Conservation (phyloP, 2,888 invertebrate species). For the Rotaria macrura region DNA sequence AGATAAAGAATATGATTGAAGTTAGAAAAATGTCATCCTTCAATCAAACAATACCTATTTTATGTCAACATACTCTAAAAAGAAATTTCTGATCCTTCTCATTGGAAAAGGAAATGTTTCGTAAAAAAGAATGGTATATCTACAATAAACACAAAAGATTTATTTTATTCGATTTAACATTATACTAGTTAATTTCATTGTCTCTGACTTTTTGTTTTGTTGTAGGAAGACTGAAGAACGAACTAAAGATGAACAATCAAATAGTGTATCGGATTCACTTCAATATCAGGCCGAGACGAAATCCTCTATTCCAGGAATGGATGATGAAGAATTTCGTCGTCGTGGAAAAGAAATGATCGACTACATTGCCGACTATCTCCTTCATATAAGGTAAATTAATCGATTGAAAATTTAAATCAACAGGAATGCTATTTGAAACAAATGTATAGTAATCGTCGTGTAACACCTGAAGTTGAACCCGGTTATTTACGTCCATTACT, state of each 20-base stretch:
- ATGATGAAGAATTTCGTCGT: conserved; percentile 43
- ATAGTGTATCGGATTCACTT: background rate
- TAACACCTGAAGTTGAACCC: conserved; percentile 40
- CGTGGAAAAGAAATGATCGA: conserved; percentile 47
- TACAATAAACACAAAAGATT: no score
- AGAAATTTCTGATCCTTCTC: no score
- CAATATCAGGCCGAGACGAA: background rate
- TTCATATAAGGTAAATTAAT: conserved; percentile 38
- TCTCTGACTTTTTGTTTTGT: background rate
- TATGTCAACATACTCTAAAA: no score
- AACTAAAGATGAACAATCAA: background rate
- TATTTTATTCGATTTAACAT: no score
- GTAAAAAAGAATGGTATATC: no score
- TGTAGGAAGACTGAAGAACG: background rate
- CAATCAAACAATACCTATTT: no score
- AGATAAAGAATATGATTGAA: no score
- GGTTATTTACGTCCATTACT: conserved; percentile 44
- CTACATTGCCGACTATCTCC: conserved; percentile 47
- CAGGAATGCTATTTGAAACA: background rate
- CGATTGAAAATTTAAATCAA: conserved; percentile 41
- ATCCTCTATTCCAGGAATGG: conserved; percentile 37
- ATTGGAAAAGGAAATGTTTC: no score
- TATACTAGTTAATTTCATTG: background rate
- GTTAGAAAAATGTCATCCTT: no score
- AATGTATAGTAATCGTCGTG: conserved; percentile 30